Evolutionary conservation across 2,797 vertebrate species (phyloP), one percentile per base, ranked within the genome.

Genomic region (Centropyge bicolor): DNA sequence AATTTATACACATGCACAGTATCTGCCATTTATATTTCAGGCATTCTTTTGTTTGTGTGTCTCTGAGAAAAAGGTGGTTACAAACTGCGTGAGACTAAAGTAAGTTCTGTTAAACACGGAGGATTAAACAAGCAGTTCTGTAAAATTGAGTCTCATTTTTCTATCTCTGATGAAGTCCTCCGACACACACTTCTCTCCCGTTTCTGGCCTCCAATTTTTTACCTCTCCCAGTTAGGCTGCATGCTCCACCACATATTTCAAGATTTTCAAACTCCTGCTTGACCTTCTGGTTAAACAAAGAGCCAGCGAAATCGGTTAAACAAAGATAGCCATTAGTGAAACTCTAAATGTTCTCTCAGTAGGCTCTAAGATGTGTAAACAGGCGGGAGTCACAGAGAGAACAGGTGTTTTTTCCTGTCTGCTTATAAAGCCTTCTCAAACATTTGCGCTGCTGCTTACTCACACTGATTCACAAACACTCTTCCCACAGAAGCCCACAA

Each of bases 381-480:
- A 91, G 73, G 73, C 88, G 83, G 84, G 57, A 89, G 71, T 83
- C 80, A 69, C 57, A 81, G 83, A 89, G 87, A 90, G 84, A 92
- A 94, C 90, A 92, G 91, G 90, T 92, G 89, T 78, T 74, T 75
- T 76, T 69, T 69, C 78, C 78, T 80, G 85, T 84, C 80, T 85
- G 84, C 76, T 90, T 92, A 84, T 83, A 86, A 91, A 92, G 78
- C 89, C 87, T 92, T 89, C 91, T 90, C 91, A 93, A 93, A 94
- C 91, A 94, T 93, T 93, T 90, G 90, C 82, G 73, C 86, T 88
- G 86, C 85, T 88, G 88, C 91, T 93, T 93, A 93, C 92, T 93
- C 91, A 93, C 92, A 87, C 88, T 93, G 92, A 94, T 94, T 94
- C 94, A 92, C 92, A 92, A 93, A 91, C 91, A 92, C 89, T 88